Percentiles rank a stretch among this genome's conserved stretches.
These are phyloP conservation scores for Drosophila mayri DNA, from an alignment of 1,140 invertebrate species.

Conservation along the genomic window DNA sequence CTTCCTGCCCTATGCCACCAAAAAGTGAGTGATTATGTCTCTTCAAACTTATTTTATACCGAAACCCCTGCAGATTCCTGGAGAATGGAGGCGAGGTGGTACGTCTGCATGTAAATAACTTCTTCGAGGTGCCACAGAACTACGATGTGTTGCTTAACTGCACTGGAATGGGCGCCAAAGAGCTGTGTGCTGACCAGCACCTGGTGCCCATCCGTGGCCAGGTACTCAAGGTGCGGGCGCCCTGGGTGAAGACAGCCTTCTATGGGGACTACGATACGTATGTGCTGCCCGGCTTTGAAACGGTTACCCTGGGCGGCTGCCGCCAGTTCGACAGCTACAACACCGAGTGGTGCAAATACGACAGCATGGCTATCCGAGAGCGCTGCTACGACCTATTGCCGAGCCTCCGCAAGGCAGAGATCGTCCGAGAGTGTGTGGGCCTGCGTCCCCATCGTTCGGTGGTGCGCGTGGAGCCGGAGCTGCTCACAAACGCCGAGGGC, in stretches of 20 bases:
- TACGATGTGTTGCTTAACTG: slow-evolving; percentile 96
- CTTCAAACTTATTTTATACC: neutral
- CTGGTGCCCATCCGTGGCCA: slow-evolving; percentile 95
- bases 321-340: slow-evolving; percentile 93
- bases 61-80: slow-evolving; percentile 85
- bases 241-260: slow-evolving; percentile 95
- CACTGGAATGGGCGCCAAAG: slow-evolving; percentile 92
- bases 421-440: slow-evolving; percentile 90
- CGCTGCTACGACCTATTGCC: slow-evolving; percentile 91
- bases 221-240: slow-evolving; percentile 93
- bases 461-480: slow-evolving; percentile 91
- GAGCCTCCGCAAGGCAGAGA: slow-evolving; percentile 88
- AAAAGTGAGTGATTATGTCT: slow-evolving; percentile 85
- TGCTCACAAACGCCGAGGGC: slow-evolving; percentile 73
- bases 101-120: slow-evolving; percentile 86
- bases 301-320: slow-evolving; percentile 92
- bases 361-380: slow-evolving; percentile 90
- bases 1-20: slow-evolving; percentile 91
- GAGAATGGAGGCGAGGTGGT: slow-evolving; percentile 87
- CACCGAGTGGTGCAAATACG: slow-evolving; percentile 88
- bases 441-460: slow-evolving; percentile 91
- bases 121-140: slow-evolving; percentile 87
- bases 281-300: slow-evolving; percentile 91
- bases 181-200: slow-evolving; percentile 91
- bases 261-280: slow-evolving; percentile 94